Evolutionary conservation across 1,140 invertebrate species (phyloP), one percentile per base, ranked within the genome.

Genomic region (Drosophila sulfurigaster): DNA sequence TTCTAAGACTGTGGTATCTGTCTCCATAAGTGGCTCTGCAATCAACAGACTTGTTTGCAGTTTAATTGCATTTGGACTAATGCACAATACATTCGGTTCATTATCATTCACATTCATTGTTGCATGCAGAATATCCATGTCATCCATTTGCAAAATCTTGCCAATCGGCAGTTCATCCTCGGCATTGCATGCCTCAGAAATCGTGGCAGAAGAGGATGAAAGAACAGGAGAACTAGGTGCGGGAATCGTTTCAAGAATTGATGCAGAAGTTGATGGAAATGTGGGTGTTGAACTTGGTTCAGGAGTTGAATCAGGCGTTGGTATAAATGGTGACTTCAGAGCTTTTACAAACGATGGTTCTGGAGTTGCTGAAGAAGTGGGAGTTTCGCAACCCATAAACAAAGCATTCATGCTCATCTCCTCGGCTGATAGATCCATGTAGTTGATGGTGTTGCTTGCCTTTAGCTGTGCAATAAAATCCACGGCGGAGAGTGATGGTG

Each of bases 391-490:
- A 7, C 63, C 41, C 20, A 32, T 70, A 65, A 88, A 91, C 5
- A 81, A 54, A 2, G 79, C 81, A 54, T 63, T 91, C 66, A 91
- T 58, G 35, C 74, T 75, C n/a, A 91, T 54, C 20, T 91, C 90
- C 48, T 91, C 90, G 0, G 82, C 75, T 0, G 90, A 91, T 1
- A 91, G 69, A 25, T 91, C 81, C 41, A 78, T 63, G 15, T 73
- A 72, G 25, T 62, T 81, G 48, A 54, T 5, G 0, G 75, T 16
- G 56, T 82, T 54, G 0, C 45, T 65, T 11, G 81, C 69, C 0
- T 81, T 64, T 10, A 91, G 30, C 25, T 90, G 75, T 3, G 86
- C 81, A 48, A 91, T 90, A 25, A 90, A 91, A 58, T 91, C 90
- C 0, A 91, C 90, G 0, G 90, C 90, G 0, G 90, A 80, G 1